Percentiles rank a stretch among this genome's conserved stretches.
Conservation (phyloP, 2,113 vertebrate genomes). For the Rhynchopsitta pachyrhyncha region DNA sequence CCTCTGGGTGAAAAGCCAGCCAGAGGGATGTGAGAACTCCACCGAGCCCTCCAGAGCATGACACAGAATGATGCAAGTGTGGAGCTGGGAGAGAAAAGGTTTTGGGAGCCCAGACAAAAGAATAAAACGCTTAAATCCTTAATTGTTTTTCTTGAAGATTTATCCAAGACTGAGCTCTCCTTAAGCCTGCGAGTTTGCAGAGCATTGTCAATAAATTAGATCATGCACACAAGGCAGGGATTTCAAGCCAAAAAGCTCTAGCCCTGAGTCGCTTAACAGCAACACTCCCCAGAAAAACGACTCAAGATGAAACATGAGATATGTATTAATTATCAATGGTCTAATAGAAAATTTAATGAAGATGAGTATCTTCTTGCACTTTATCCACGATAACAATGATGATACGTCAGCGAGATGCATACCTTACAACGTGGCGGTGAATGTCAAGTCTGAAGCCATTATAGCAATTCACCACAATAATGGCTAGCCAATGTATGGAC, state of each 20-base stretch:
- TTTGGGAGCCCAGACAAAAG: slow-evolving; percentile 62
- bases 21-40: slow-evolving; percentile 26
- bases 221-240: slow-evolving; percentile 63
- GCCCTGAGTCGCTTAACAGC: slow-evolving; percentile 34
- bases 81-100: slow-evolving; percentile 20
- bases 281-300: slow-evolving; percentile 44
- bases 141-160: slow-evolving; percentile 66
- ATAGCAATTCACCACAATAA: slow-evolving; percentile 69
- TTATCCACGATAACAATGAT: slow-evolving; percentile 51
- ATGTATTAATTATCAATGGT: slow-evolving; percentile 71
- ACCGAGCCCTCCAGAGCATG: slow-evolving; percentile 20
- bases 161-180: slow-evolving; percentile 43
- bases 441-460: slow-evolving; percentile 70
- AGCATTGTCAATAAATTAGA: slow-evolving; percentile 69
- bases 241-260: slow-evolving; percentile 57
- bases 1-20: slow-evolving; percentile 36
- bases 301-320: slow-evolving; percentile 62
- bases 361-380: slow-evolving; percentile 69
- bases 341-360: slow-evolving; percentile 71
- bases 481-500: slow-evolving; percentile 63
- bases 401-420: slow-evolving; percentile 51
- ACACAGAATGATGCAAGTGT: slow-evolving; percentile 58
- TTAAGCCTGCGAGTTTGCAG: slow-evolving; percentile 39
- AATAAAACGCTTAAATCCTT: slow-evolving; percentile 57
- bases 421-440: slow-evolving; percentile 30